Base-by-base conservation (phyloP, 2,888 invertebrate genomes). In the Cheilosia vulpina region DNA sequence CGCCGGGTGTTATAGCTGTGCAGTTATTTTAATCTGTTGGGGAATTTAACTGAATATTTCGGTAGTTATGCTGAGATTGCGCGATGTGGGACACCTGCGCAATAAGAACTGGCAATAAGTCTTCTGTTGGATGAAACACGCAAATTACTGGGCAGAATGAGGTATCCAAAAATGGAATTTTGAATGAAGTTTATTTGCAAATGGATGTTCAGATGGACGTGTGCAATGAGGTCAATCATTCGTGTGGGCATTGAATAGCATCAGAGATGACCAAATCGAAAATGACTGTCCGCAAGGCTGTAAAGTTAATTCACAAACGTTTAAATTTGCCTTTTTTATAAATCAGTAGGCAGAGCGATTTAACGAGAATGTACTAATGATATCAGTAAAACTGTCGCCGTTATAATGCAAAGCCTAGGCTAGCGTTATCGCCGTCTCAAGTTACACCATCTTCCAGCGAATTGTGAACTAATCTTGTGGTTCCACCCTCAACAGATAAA, bases 1-100 rank as follows among this genome's bases (percentile, higher is more conserved):
- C 38, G 50, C 55, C 11, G 53, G 78, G 71, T 52, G 47, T 53
- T 66, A 63, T 78, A 21, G 78, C 43, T 57, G 63, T 69, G 55
- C 52, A 78, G 66, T 50, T 72, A 82, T 77, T 77, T 72, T 50
- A 66, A 72, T 72, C 72, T 53, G 66, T 9, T 63, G 24, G n/a
- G 62, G 78, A 68, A 72, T 72, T 78, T 63, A n/a, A 38, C 17
- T 21, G 60, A 78, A 73, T 73, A 63, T 73, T 78, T 73, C 50
- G 57, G 72, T 62, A 31, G 55, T 68, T 63, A 62, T 55, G 78
- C 55, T 43, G 50, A 34, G 41, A 58, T 69, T 82, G 43, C 9
- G 53, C 6, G 60, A 72, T 71, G 45, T 31, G 66, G 38, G 62
- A 83, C 82, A 83, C 72, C 82, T 78, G 82, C 66, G 45, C 52